Conservation (phyloP, 1,140 invertebrate genomes). For the Cydia strobilella region DNA sequence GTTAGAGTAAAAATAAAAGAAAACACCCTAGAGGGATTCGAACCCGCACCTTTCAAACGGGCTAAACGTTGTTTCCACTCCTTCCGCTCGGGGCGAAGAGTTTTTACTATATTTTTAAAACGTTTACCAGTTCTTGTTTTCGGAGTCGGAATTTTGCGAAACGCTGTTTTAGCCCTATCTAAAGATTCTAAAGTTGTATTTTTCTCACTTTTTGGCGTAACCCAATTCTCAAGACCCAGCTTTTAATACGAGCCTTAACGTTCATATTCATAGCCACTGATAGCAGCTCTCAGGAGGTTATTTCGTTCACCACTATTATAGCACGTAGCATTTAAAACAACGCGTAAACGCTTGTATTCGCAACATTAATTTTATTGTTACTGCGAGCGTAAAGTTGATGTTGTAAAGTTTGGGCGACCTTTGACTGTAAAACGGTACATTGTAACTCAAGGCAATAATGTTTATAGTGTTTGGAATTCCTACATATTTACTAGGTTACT, state of each 20-base stretch:
- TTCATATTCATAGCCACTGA: slow-evolving; percentile 26
- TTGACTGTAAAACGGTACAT: slow-evolving; percentile 16
- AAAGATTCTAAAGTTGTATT: not conserved
- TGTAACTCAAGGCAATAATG: not conserved
- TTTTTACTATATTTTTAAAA: not conserved
- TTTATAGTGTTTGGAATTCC: not conserved
- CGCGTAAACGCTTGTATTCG: slow-evolving; percentile 14
- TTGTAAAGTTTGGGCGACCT: slow-evolving; percentile 20
- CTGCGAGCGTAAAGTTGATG: slow-evolving; percentile 12
- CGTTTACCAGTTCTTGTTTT: not conserved
- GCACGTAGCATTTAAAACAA: slow-evolving; percentile 30
- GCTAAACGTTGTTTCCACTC: not conserved
- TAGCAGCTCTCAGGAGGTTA: slow-evolving; percentile 6
- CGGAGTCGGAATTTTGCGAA: too few relatives aligned
- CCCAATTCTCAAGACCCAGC: not conserved
- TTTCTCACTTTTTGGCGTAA: not conserved
- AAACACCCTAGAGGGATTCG: not conserved
- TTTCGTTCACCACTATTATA: slow-evolving; percentile 18
- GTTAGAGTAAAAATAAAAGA: not conserved
- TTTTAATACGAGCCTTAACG: slow-evolving; percentile 7
- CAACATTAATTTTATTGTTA: slow-evolving; percentile 32
- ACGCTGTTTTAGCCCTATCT: too few relatives aligned
- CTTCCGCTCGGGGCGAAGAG: not conserved
- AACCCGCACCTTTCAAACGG: not conserved
- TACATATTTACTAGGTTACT: not conserved